Percentiles rank a stretch among this genome's conserved stretches.
Evolutionary conservation across 1,140 invertebrate genomes (phyloP).

Genomic region (Drosophila littoralis): DNA sequence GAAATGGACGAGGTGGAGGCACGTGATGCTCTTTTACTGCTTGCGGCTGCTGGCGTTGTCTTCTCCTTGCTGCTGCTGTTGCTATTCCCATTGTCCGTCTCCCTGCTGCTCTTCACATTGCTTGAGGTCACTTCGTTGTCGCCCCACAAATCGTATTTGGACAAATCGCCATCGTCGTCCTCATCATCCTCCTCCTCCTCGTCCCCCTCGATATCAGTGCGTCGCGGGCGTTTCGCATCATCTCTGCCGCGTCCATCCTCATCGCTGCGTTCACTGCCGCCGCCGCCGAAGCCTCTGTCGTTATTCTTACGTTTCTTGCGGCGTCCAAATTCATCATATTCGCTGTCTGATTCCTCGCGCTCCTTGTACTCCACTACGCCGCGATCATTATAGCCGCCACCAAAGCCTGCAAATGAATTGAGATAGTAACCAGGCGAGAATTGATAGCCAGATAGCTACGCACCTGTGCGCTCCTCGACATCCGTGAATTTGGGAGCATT

Average conservation of each 20-base stretch:
- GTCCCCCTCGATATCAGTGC: constrained; percentile 73
- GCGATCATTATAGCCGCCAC: constrained; percentile 96
- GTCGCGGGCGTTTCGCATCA: constrained; percentile 77
- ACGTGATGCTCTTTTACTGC: constrained; percentile 47
- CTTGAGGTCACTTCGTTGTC: constrained; percentile 85
- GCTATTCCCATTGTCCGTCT: constrained; percentile 43
- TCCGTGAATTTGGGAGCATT: constrained; percentile 98
- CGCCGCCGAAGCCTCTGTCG: constrained; percentile 36
- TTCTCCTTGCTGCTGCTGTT: constrained; percentile 38
- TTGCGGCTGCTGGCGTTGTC: constrained; percentile 1
- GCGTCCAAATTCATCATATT: constrained; percentile 98
- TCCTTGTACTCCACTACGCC: constrained; percentile 97
- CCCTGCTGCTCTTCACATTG: constrained; percentile 46
- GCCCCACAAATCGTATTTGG: constrained; percentile 92
- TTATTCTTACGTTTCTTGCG: constrained; percentile 89
- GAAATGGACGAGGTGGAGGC: constrained; percentile 66
- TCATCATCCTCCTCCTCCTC: constrained; percentile 86
- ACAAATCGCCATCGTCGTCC: constrained; percentile 91
- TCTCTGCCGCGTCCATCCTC: constrained; percentile 71
- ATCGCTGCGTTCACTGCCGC: constrained; percentile 23
- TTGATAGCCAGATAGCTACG: constrained; percentile 40
- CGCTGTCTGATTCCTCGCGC: constrained; percentile 93
- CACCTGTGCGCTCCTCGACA: constrained; percentile 89
- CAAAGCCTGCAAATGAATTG: constrained; percentile 87
- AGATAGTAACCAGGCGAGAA: background rate